Conservation (phyloP, 2,888 invertebrate species). For the Machimus atricapillus region DNA sequence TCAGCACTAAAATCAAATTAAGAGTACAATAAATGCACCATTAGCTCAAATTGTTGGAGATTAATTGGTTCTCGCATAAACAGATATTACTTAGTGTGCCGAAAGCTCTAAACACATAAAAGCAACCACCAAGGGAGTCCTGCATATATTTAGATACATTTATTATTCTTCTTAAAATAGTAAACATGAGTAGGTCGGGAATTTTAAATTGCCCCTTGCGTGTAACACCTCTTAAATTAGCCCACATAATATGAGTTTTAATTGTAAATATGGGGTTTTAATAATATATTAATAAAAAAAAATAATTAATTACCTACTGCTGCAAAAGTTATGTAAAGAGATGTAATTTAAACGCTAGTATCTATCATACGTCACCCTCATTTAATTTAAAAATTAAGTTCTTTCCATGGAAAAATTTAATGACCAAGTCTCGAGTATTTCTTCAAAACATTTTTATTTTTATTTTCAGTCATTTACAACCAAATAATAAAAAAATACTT, state of each 20-base stretch:
- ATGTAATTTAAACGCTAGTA: neutral
- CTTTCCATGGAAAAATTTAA: neutral
- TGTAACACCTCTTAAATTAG: neutral
- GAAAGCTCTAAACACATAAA: neutral
- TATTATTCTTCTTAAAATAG: neutral
- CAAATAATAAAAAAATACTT: too few relatives aligned
- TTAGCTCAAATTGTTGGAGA: neutral
- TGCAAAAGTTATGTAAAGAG: neutral
- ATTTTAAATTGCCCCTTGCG: neutral
- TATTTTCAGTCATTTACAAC: too few relatives aligned
- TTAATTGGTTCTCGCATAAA: neutral
- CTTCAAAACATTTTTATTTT: neutral
- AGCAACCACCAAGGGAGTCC: neutral
- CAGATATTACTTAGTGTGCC: neutral
- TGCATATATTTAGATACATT: neutral
- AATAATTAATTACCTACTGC: neutral
- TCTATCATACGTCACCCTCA: neutral
- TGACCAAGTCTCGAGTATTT: neutral
- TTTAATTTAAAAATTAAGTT: neutral
- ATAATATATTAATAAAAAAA: too few relatives aligned
- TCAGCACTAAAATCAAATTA: conserved; percentile 10
- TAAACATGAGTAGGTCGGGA: neutral
- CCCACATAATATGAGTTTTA: neutral
- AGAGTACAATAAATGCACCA: neutral
- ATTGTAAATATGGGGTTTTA: neutral